Percentiles rank a stretch among this genome's conserved stretches.
phyloP scores from a whole-genome alignment of 2,888 invertebrate species.

The Bombylius major region DNA sequence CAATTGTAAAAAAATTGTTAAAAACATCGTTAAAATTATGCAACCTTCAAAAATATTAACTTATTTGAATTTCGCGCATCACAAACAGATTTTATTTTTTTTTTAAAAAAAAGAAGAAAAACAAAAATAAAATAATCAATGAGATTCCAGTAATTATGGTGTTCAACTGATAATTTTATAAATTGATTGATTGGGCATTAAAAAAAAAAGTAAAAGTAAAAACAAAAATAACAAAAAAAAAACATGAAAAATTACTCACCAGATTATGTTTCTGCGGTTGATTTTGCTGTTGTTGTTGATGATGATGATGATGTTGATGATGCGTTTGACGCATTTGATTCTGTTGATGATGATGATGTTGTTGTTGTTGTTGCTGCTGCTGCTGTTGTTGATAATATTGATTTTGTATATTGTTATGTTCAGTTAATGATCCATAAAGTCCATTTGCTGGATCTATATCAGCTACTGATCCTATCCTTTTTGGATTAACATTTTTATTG shows the following conservation, averaged over 20 bases:
- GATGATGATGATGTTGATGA: constrained; percentile 20
- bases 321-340: constrained; percentile 28
- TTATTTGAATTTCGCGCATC: too few species aligned
- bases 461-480: constrained; percentile 78
- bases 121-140: too few species aligned
- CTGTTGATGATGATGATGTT: constrained; percentile 21
- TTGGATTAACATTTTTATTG: constrained; percentile 36
- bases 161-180: too few species aligned
- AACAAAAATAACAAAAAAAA: not conserved
- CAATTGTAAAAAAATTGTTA: too few species aligned
- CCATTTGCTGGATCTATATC: constrained; percentile 93
- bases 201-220: too few species aligned
- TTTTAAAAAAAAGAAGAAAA: too few species aligned
- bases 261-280: constrained; percentile 22
- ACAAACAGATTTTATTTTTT: too few species aligned
- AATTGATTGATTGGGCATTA: too few species aligned
- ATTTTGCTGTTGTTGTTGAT: constrained; percentile 19
- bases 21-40: too few species aligned
- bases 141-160: too few species aligned
- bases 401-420: constrained; percentile 34
- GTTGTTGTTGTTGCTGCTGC: constrained; percentile 27
- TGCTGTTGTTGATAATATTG: constrained; percentile 22
- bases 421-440: constrained; percentile 54
- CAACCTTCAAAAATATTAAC: too few species aligned
- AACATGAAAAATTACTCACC: constrained; percentile 20